Base-by-base conservation (phyloP, 2,888 invertebrate species). In the Morpho deidamia region DNA sequence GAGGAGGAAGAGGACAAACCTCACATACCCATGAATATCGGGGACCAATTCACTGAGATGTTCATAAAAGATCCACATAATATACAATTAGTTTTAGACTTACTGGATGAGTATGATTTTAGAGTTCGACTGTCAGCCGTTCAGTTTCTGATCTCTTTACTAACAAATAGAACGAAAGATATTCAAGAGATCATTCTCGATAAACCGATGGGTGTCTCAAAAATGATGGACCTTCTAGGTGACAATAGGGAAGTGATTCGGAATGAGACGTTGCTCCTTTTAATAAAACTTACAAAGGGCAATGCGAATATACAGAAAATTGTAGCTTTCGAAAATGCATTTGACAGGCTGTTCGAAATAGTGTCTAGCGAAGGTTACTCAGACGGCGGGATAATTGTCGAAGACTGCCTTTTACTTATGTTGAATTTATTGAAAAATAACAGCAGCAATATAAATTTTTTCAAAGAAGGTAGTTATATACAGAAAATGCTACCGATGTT, bases 261-360 rank as follows among this genome's bases (percentile, higher is more conserved):
- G 59, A 99, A 99, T 77, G 98, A 99, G 87, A 97, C 97, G 0
- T 84, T 99, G 8, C 83, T 99, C 7, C 87, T 99, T 45, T 90
- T 99, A 0, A 96, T 96, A 61, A 96, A 97, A 70, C 83, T 99
- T 66, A 99, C 99, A 0, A 95, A 91, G 69, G 95, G 95, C 10
- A 99, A 99, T 86, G 96, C 98, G 0, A 99, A 98, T 78, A 97
- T 99, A 69, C 99, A 99, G 80, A 99, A 99, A 87, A 99, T 99
- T 69, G 98, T 99, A 0, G 99, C 99, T 0, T 99, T 99, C 79
- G 99, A 99, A 81, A 99, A 99, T 84, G 98, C 98, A 0, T 99
- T 99, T 75, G 99, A 99, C 80, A 92, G 96, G 63, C 90, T 99
- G 33, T 95, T 99, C 66, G 97, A 97, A 76, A 97, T 99, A 8